Evolutionary conservation across 2,797 vertebrate species (phyloP), one percentile per base, ranked within the genome.

Genomic region (Myotis myotis): DNA sequence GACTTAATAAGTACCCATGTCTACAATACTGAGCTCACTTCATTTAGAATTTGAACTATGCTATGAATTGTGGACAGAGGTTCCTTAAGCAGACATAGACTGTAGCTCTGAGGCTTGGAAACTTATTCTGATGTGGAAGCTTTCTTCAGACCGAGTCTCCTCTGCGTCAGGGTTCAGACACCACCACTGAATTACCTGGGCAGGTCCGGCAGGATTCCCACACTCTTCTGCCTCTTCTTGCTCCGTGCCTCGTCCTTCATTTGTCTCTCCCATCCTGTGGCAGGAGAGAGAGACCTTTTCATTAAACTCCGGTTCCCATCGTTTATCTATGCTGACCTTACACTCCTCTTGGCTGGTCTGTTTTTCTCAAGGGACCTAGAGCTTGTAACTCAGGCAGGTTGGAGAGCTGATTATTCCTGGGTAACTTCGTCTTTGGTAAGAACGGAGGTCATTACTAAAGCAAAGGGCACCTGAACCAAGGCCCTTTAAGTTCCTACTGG

Each of bases 241-340:
- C 44, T 38, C 85, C 12, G 5, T 76, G 51, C 44, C 23, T 72
- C 33, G 74, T 60, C 62, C 38, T 89, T 96, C 62, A 68, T 94
- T 55, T 30, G 0, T 94, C 70, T 94, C 49, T 68, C 38, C 64
- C 53, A 79, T 82, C 15, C 15, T 41, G 36, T 88, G 76, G 83
- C 68, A 57, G 85, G 41, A 70, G 57, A 93, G 49, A 81, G 86
- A 91, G 95, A 94, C 62, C 80, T 96, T 96, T 85, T 94, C 41
- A 49, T 93, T 96, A 92, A 95, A 95, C 71, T 64, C 86, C 85
- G 28, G 4, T 89, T 88, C 74, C 55, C 53, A 51, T 95, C 76
- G 79, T 96, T 96, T 91, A 86, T 97, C 87, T 76, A 76, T 38
- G 16, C 75, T 93, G 80, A 96, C 74, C 74, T 87, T 51, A 5